Percentiles rank a stretch among this genome's conserved stretches.
Conservation (phyloP, 2,113 vertebrate species). For the Anarhynchus alexandrinus region DNA sequence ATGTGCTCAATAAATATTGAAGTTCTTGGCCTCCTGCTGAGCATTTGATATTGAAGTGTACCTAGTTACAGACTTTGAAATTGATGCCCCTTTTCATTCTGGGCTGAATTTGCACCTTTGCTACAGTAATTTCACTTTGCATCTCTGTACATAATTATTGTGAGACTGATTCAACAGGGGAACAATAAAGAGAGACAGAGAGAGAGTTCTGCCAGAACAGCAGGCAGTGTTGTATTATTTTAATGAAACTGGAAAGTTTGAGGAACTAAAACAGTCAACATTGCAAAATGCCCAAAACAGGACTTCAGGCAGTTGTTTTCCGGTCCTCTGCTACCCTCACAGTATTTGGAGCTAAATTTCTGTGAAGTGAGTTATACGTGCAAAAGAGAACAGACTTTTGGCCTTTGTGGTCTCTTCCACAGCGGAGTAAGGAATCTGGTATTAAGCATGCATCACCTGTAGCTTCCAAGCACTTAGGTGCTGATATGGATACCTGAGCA, state of each 20-base stretch:
- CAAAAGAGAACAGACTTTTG: neutral
- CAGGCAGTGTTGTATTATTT: neutral
- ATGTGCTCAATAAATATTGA: constrained; percentile 59
- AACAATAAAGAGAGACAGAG: neutral
- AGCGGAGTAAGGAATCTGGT: neutral
- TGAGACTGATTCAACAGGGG: neutral
- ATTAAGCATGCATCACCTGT: neutral
- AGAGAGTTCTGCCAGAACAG: constrained; percentile 11
- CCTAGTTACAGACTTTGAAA: constrained; percentile 42
- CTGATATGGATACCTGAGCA: neutral
- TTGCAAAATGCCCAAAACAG: neutral
- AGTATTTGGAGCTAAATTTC: neutral
- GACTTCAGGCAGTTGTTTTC: neutral
- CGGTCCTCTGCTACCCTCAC: neutral
- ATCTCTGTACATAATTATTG: constrained; percentile 31
- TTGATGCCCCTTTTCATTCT: constrained; percentile 41
- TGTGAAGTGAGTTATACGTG: neutral
- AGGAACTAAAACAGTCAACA: neutral
- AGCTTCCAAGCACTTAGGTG: neutral
- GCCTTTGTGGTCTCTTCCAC: neutral
- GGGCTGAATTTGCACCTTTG: constrained; percentile 47
- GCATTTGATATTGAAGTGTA: constrained; percentile 41
- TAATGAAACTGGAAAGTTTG: neutral
- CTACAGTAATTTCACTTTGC: constrained; percentile 39
- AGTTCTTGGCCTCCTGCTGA: constrained; percentile 48